Conservation (phyloP, 2,113 vertebrate genomes). For the Trogon melanurus region DNA sequence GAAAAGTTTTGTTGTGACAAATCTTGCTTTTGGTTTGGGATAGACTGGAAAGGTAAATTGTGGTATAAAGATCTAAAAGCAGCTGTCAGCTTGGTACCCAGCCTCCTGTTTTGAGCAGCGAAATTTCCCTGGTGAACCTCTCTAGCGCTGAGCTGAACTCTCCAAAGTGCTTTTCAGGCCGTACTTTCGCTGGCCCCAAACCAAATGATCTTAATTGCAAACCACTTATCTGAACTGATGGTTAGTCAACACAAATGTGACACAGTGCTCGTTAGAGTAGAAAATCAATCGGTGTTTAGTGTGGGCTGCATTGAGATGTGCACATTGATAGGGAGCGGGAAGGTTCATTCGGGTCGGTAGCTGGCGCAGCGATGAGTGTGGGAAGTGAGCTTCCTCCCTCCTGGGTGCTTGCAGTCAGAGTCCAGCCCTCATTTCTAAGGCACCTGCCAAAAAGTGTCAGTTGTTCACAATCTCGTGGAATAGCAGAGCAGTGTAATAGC, state of each 20-base stretch:
- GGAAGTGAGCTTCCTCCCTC: not conserved
- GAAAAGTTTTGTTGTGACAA: not conserved
- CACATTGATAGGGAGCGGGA: not conserved
- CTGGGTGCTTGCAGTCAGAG: not conserved
- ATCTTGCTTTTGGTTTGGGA: not conserved
- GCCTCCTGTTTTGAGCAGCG: not conserved
- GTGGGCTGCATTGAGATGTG: constrained; percentile 3
- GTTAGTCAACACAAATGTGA: constrained; percentile 33
- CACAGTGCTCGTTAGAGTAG: not conserved
- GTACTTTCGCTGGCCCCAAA: not conserved
- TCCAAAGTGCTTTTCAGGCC: not conserved
- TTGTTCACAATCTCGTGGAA: not conserved
- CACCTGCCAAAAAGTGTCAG: not conserved
- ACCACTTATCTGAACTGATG: constrained; percentile 29
- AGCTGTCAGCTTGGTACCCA: not conserved
- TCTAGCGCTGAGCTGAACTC: not conserved
- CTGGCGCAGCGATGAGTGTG: not conserved
- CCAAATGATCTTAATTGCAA: constrained; percentile 41
- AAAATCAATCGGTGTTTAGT: constrained; percentile 16
- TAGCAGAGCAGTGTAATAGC: not conserved
- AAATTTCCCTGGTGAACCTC: not conserved
- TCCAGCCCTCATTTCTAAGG: not conserved
- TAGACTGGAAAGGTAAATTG: not conserved
- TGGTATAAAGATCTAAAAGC: not conserved
- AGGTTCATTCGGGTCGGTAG: not conserved